Evolutionary conservation across 1,140 invertebrate genomes (phyloP).

Genomic region (Megalonaias nervosa): DNA sequence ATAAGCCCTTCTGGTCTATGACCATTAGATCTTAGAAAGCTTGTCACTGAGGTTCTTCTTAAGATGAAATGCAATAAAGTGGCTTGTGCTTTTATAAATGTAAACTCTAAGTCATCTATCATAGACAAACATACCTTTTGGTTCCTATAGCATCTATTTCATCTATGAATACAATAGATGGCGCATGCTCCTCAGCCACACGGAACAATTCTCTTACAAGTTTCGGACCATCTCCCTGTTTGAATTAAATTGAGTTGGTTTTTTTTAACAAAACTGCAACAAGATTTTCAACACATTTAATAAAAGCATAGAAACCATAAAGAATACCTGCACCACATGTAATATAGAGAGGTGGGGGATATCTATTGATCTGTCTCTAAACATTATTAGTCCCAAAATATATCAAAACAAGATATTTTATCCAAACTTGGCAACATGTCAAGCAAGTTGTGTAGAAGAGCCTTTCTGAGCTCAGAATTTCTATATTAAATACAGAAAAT

Average conservation of each 20-base stretch:
- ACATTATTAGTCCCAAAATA: no score
- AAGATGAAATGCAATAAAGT: neutral
- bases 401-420: no score
- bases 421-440: no score
- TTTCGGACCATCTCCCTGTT: constrained; percentile 97
- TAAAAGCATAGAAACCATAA: constrained; percentile 1
- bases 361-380: neutral
- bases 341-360: neutral
- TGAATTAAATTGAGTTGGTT: neutral
- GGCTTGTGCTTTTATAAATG: neutral
- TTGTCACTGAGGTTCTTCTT: neutral
- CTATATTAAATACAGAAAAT: no score
- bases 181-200: constrained; percentile 99
- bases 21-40: neutral
- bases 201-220: constrained; percentile 97
- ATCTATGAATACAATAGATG: constrained; percentile 99
- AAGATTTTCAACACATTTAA: neutral
- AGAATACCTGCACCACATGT: neutral
- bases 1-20: neutral
- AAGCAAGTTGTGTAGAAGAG: no score
- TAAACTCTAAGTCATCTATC: neutral
- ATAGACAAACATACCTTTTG: constrained; percentile 79
- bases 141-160: constrained; percentile 99
- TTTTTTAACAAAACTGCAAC: neutral
- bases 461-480: no score